Evolutionary conservation across 2,888 invertebrate genomes (phyloP), one percentile per base, ranked within the genome.

Genomic region (Leucophenga montana): DNA sequence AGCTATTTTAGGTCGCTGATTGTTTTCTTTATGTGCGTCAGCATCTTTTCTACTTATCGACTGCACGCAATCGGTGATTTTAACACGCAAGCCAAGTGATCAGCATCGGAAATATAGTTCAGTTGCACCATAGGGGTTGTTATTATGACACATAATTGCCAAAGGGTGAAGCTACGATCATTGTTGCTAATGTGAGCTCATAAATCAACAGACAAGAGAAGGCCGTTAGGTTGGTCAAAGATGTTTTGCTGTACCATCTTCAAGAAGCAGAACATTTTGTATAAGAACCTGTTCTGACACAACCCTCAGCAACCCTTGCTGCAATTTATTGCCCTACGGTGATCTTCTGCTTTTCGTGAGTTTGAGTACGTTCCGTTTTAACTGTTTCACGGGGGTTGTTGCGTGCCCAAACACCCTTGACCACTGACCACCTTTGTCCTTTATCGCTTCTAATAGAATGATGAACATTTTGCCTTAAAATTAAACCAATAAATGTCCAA

Each of bases 181-280:
- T 31, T 39, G 39, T 20, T 16, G 62, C 46, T 64, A 64, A 64
- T 64, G 62, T 64, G 62, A 64, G 46, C 62, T 22, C 62, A 64
- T 64, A 64, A 64, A 64, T 64, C 62, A 64, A 64, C 46, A 46
- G 50, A 50, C 16, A 16, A 50, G 6, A 50, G 50, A 1, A 18
- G 18, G 18, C 50, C 18, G 50, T 50, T 50, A 39, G 39, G 39
- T 39, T 39, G 61, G 61, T 61, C 61, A 64, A 64, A 64, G 62
- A 18, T 64, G 62, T 64, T 48, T 33, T 22, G 8, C 62, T 22
- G 22, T 46, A 61, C 48, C 46, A 64, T 48, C 62, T 64, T 64
- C 4, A 16, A 16, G 50, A 50, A 6, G 16, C 16, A 16, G 18
- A 6, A n/a, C 1, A 50, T n/a, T 4, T 18, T 61, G 4, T 31